Evolutionary conservation across 2,888 invertebrate species (phyloP).

Genomic region (Scaeva pyrastri): DNA sequence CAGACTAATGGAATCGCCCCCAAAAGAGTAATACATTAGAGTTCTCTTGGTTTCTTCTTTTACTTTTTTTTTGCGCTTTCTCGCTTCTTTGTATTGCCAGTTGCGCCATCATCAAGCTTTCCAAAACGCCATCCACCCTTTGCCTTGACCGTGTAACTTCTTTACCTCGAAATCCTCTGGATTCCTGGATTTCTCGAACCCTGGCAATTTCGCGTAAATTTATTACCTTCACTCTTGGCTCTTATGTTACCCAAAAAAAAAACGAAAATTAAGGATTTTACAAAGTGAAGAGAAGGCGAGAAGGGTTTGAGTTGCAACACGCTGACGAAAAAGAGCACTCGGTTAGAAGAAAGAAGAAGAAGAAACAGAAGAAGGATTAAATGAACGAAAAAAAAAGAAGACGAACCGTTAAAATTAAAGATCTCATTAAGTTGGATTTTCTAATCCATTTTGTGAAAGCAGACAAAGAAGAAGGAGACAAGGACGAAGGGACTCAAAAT

Average conservation of each 20-base stretch:
- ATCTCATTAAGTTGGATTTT: slow-evolving; percentile 72
- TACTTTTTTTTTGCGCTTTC: slow-evolving; percentile 6
- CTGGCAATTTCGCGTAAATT: slow-evolving; percentile 58
- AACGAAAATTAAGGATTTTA: not conserved
- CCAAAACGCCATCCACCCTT: slow-evolving; percentile 12
- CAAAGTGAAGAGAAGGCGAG: too few relatives aligned
- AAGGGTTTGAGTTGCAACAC: not conserved
- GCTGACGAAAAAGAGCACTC: slow-evolving; percentile 7
- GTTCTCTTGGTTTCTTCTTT: slow-evolving; percentile 1
- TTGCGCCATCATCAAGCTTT: not conserved
- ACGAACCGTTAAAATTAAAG: slow-evolving; percentile 69
- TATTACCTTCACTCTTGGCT: slow-evolving; percentile 50
- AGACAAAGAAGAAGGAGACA: too few relatives aligned
- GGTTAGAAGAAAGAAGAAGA: not conserved
- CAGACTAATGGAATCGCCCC: slow-evolving; percentile 63
- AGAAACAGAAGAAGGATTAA: slow-evolving; percentile 23
- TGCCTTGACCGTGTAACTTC: slow-evolving; percentile 65
- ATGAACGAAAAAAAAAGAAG: slow-evolving; percentile 23
- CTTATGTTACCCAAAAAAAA: slow-evolving; percentile 13
- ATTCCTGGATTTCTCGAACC: slow-evolving; percentile 11
- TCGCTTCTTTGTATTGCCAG: not conserved
- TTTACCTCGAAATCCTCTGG: slow-evolving; percentile 24
- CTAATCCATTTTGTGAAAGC: slow-evolving; percentile 45
- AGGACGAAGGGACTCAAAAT: not conserved
- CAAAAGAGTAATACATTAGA: slow-evolving; percentile 54